These are phyloP conservation scores for Vulpes vulpes DNA, from an alignment of 2,113 vertebrate species.

Conservation along the genomic window DNA sequence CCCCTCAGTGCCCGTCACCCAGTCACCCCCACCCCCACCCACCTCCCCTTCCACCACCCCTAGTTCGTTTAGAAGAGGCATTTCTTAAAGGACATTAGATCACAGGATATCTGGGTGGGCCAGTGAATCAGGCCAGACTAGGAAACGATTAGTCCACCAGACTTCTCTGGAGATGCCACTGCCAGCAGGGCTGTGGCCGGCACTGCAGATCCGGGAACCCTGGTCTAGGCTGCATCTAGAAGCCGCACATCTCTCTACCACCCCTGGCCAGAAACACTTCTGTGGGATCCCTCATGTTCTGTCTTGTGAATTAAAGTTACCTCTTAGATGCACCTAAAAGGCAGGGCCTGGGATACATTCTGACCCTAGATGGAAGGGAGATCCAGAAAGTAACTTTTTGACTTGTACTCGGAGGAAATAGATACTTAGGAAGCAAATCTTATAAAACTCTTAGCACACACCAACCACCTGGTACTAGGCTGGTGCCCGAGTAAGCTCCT, in stretches of 20 bases:
- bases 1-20: too few relatives aligned
- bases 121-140: not conserved
- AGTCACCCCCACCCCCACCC: too few relatives aligned
- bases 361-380: not conserved
- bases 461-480: not conserved
- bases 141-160: not conserved
- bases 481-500: not conserved
- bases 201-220: not conserved
- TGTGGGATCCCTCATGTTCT: not conserved
- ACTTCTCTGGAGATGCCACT: accelerated
- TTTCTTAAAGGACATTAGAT: not conserved
- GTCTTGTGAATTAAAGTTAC: not conserved
- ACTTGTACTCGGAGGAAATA: not conserved
- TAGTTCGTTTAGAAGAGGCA: not conserved
- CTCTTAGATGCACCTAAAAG: not conserved
- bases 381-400: not conserved
- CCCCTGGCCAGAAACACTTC: not conserved
- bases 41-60: too few relatives aligned
- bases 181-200: too few relatives aligned
- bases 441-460: not conserved
- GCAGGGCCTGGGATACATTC: not conserved
- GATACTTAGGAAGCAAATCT: not conserved
- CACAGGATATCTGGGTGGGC: not conserved
- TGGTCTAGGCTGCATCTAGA: not conserved
- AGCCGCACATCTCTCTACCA: not conserved